Evolutionary conservation across 2,888 invertebrate genomes (phyloP).

Genomic region (Pyrocoelia pectoralis): DNA sequence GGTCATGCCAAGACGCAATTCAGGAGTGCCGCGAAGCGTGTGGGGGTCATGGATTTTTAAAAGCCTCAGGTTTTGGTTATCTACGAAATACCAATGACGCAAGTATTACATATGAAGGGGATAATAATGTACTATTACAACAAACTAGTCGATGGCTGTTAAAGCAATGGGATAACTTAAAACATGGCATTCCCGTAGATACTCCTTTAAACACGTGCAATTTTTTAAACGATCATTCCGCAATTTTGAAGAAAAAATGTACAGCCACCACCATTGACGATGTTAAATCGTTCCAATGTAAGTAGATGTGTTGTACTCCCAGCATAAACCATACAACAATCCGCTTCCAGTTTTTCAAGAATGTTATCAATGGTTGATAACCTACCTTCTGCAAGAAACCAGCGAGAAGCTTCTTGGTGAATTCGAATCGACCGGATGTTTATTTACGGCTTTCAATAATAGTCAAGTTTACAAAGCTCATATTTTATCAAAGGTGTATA

Average conservation of each 20-base stretch:
- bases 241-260: constrained; percentile 60
- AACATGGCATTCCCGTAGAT: constrained; percentile 60
- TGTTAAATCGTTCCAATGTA: constrained; percentile 55
- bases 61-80: constrained; percentile 73
- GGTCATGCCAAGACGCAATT: constrained; percentile 78
- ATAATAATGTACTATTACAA: constrained; percentile 90
- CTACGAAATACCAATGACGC: constrained; percentile 89
- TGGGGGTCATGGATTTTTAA: constrained; percentile 86
- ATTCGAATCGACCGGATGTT: constrained; percentile 64
- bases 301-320: constrained; percentile 40
- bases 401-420: constrained; percentile 67
- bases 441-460: constrained; percentile 80
- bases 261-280: constrained; percentile 47
- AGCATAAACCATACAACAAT: constrained; percentile 11
- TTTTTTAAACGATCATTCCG: constrained; percentile 68
- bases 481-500: constrained; percentile 77
- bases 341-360: constrained; percentile 69
- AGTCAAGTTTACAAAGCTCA: constrained; percentile 84
- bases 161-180: constrained; percentile 68
- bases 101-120: constrained; percentile 91
- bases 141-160: constrained; percentile 89
- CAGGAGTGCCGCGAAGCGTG: constrained; percentile 88
- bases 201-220: constrained; percentile 76
- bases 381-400: constrained; percentile 77
- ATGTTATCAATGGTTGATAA: constrained; percentile 85